phyloP scores from a whole-genome alignment of 2,797 vertebrate species.

The Eremophila alpestris region DNA sequence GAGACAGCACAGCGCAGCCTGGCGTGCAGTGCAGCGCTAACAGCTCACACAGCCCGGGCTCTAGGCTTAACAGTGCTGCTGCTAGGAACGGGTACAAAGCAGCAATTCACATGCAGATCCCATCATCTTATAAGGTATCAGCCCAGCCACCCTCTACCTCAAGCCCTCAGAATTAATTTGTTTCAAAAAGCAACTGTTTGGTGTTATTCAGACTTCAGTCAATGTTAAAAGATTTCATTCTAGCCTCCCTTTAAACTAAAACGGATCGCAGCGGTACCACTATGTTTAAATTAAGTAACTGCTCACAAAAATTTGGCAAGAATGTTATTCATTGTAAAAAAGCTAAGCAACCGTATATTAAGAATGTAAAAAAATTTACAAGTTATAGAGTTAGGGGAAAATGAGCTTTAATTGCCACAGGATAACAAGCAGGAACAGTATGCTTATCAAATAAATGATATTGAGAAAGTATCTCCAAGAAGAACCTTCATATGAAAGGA shows the following conservation, averaged over 20 bases:
- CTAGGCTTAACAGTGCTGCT: background rate
- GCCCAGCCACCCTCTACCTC: background rate
- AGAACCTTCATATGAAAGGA: background rate
- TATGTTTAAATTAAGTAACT: background rate
- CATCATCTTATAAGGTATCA: too few species aligned
- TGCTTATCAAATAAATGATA: background rate
- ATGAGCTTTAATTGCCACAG: background rate
- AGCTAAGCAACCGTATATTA: background rate
- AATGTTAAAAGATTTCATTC: background rate
- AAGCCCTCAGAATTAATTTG: background rate
- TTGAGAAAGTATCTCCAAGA: background rate
- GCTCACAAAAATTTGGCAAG: background rate
- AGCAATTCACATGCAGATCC: background rate
- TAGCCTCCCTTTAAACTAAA: background rate
- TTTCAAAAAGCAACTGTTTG: background rate
- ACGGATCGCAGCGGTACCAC: background rate
- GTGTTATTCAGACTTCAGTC: background rate
- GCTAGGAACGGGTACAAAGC: fast-evolving
- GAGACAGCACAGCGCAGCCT: background rate
- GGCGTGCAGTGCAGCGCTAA: background rate
- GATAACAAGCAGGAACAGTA: background rate
- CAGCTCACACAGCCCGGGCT: background rate
- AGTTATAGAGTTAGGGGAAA: background rate
- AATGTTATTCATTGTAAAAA: background rate
- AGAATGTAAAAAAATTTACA: background rate